Percentiles rank a stretch among this genome's conserved stretches.
phyloP scores from a whole-genome alignment of 2,888 invertebrate species.

The Megaustenia siamemsis region DNA sequence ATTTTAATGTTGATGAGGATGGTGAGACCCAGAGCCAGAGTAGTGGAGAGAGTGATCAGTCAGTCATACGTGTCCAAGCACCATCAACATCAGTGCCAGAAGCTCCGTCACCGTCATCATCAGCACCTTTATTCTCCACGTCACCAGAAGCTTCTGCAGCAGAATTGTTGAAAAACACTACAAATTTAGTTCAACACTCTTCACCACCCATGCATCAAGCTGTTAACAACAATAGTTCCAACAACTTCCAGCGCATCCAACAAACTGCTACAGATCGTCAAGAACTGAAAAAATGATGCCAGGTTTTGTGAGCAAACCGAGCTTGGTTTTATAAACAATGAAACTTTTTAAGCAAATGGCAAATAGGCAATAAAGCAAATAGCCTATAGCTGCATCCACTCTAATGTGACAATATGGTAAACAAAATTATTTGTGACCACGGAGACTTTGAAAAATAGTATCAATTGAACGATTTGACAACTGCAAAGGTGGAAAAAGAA shows the following conservation, averaged over 20 bases:
- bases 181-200: constrained; percentile 31
- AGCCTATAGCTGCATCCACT: not conserved
- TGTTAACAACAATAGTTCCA: constrained; percentile 21
- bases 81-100: not conserved
- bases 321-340: not conserved
- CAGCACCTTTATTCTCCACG: not conserved
- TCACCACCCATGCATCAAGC: constrained; percentile 28
- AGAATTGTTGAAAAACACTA: constrained; percentile 2
- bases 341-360: not conserved
- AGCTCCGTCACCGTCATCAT: constrained; percentile 11
- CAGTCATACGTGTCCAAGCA: constrained; percentile 34
- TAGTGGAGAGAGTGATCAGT: constrained; percentile 55
- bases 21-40: constrained; percentile 59
- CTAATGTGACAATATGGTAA: not conserved
- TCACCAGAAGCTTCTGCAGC: constrained; percentile 30
- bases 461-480: not conserved
- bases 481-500: not conserved
- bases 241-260: not conserved
- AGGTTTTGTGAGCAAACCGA: not conserved
- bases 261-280: constrained; percentile 22
- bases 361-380: not conserved
- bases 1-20: constrained; percentile 72
- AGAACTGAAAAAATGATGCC: constrained; percentile 48
- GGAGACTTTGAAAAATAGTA: not conserved
- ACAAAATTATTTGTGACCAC: constrained; percentile 7